These are phyloP conservation scores for Byasa hedistus DNA, from an alignment of 2,888 invertebrate species.

Conservation along the genomic window DNA sequence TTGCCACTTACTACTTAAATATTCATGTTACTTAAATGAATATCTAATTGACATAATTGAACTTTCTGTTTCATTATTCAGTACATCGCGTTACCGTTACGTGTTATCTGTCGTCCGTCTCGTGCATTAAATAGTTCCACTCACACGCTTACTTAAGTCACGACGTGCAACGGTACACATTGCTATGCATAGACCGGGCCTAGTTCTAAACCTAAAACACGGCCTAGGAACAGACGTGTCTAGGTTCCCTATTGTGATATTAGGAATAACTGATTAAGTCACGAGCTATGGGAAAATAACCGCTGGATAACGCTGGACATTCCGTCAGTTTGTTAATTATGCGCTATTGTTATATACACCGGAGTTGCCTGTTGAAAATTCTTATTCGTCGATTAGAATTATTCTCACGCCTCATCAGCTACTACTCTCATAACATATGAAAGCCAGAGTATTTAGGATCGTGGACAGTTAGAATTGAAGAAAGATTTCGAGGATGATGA, in stretches of 20 bases:
- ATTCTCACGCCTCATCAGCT: constrained; percentile 9
- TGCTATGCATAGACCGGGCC: constrained; percentile 44
- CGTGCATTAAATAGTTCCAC: constrained; percentile 32
- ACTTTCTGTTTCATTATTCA: constrained; percentile 20
- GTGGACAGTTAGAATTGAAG: too few species aligned
- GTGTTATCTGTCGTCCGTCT: constrained; percentile 21
- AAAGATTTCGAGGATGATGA: too few species aligned
- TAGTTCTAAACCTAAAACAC: constrained; percentile 47
- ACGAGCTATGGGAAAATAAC: constrained; percentile 48
- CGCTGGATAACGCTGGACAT: constrained; percentile 32
- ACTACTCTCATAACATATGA: too few species aligned
- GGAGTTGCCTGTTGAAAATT: neutral
- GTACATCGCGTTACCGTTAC: constrained; percentile 11
- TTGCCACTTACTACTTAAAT: too few species aligned
- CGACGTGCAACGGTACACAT: constrained; percentile 52
- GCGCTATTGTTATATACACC: constrained; percentile 8
- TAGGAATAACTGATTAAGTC: constrained; percentile 46
- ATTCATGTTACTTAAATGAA: too few species aligned
- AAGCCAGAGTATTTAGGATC: too few species aligned
- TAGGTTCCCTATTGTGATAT: constrained; percentile 40
- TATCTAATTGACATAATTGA: neutral
- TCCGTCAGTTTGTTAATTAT: constrained; percentile 20
- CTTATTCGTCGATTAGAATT: constrained; percentile 5
- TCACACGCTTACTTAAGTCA: constrained; percentile 45
- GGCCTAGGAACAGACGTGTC: constrained; percentile 45